Conservation (phyloP, 1,140 invertebrate species). For the Lasioglossum albipes region DNA sequence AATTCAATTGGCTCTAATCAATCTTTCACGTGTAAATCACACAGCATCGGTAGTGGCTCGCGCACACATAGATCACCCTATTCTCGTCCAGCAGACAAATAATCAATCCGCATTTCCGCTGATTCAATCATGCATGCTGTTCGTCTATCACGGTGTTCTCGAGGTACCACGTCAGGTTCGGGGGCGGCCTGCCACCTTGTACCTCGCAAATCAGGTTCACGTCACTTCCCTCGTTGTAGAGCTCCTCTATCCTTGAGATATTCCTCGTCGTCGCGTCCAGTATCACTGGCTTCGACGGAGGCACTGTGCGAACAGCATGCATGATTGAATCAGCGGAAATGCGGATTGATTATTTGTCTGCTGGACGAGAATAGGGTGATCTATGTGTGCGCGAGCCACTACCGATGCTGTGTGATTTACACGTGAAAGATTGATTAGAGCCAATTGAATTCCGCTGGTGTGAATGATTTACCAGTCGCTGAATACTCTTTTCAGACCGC, state of each 20-base stretch:
- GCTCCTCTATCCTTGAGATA: conserved; percentile 77
- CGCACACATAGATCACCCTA: conserved; percentile 32
- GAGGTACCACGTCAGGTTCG: conserved; percentile 90
- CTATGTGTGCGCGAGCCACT: conserved; percentile 5
- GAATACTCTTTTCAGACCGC: conserved; percentile 33
- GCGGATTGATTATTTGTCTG: conserved; percentile 53
- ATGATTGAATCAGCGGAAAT: conserved; percentile 54
- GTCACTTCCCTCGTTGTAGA: conserved; percentile 82
- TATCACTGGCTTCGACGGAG: conserved; percentile 82
- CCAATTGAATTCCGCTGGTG: conserved; percentile 39
- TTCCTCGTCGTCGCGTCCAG: conserved; percentile 78
- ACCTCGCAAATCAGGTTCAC: conserved; percentile 82
- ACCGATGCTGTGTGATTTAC: conserved; percentile 38
- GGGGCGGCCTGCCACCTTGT: conserved; percentile 86
- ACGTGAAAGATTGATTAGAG: conserved; percentile 48
- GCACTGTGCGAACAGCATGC: conserved; percentile 61
- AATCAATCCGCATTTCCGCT: conserved; percentile 53
- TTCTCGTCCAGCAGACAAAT: conserved; percentile 42
- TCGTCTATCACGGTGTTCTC: conserved; percentile 90
- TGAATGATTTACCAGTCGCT: conserved; percentile 37
- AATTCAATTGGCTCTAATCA: conserved; percentile 49
- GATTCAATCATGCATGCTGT: conserved; percentile 54
- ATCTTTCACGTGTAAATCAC: conserved; percentile 48
- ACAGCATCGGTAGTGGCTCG: conserved; percentile 8
- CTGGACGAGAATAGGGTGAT: conserved; percentile 40